Conservation (phyloP, 2,888 invertebrate species). For the Pristionchus japonicus region DNA sequence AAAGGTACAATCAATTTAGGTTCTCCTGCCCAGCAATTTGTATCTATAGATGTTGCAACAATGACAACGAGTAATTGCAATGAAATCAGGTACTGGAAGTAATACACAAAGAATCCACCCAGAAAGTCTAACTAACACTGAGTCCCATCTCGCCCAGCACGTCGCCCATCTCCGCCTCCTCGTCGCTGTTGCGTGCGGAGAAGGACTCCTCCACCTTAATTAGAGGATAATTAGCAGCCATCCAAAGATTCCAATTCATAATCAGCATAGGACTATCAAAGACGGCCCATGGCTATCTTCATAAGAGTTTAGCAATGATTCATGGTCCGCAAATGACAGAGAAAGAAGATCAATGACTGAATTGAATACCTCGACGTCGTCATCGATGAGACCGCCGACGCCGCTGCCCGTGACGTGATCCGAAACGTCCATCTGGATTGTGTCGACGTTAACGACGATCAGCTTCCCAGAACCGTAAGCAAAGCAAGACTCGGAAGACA, state of each 20-base stretch:
- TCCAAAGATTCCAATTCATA: too few species aligned
- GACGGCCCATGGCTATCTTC: too few species aligned
- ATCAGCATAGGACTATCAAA: too few species aligned
- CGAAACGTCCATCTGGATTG: conserved; percentile 28
- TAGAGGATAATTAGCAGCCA: too few species aligned
- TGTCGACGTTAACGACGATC: too few species aligned
- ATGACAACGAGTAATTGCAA: neutral
- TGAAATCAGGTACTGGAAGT: neutral
- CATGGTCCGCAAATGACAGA: too few species aligned
- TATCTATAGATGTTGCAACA: neutral
- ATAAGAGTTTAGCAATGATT: too few species aligned
- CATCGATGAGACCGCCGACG: conserved; percentile 6
- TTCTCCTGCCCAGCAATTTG: too few species aligned
- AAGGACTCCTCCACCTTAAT: conserved; percentile 21
- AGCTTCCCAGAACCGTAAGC: too few species aligned
- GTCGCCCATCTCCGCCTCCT: conserved; percentile 26
- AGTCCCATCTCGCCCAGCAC: conserved; percentile 46
- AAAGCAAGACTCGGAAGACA: too few species aligned
- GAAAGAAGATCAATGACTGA: too few species aligned
- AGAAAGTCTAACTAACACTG: neutral
- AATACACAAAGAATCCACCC: neutral
- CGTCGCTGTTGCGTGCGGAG: conserved; percentile 36
- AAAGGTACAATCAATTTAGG: too few species aligned
- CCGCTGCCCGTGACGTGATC: neutral
- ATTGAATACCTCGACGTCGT: neutral